A percentile compares a stretch with the other conserved stretches of the same genome.
Conservation (phyloP, 2,888 invertebrate genomes). For the Diplazon laetatorius region DNA sequence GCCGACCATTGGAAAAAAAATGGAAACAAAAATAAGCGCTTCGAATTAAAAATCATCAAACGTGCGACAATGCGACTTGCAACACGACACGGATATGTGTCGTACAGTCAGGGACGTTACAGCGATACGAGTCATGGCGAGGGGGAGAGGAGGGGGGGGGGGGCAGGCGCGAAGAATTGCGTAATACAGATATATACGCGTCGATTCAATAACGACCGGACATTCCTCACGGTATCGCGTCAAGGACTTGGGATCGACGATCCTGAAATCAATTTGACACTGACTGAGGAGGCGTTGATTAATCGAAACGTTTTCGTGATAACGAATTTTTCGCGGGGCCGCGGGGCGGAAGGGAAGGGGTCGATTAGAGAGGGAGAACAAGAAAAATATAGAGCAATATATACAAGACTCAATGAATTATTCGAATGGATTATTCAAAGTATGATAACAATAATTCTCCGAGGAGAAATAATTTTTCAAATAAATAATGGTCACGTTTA, state of each 20-base stretch:
- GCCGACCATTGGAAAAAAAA: too few relatives aligned
- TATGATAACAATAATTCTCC: too few relatives aligned
- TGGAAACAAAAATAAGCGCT: constrained; percentile 22
- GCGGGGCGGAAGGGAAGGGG: too few relatives aligned
- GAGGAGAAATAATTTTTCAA: too few relatives aligned
- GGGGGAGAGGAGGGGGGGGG: not conserved
- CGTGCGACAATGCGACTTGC: not conserved
- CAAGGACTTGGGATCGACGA: constrained; percentile 39
- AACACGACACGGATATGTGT: constrained; percentile 14
- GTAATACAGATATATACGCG: not conserved
- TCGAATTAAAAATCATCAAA: constrained; percentile 37
- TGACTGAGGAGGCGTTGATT: not conserved
- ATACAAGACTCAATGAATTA: too few relatives aligned
- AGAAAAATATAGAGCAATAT: too few relatives aligned
- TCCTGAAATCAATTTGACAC: constrained; percentile 40
- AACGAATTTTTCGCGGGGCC: not conserved
- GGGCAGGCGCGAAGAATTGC: constrained; percentile 30
- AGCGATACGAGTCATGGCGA: too few relatives aligned
- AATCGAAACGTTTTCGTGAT: not conserved
- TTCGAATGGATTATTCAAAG: too few relatives aligned
- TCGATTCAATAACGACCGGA: constrained; percentile 48
- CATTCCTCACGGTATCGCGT: constrained; percentile 37
- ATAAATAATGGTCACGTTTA: too few relatives aligned
- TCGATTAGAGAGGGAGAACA: not conserved
- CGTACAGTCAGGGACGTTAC: not conserved